These are phyloP conservation scores for Artibeus jamaicensis DNA, from an alignment of 2,797 vertebrate species.

Conservation along the genomic window DNA sequence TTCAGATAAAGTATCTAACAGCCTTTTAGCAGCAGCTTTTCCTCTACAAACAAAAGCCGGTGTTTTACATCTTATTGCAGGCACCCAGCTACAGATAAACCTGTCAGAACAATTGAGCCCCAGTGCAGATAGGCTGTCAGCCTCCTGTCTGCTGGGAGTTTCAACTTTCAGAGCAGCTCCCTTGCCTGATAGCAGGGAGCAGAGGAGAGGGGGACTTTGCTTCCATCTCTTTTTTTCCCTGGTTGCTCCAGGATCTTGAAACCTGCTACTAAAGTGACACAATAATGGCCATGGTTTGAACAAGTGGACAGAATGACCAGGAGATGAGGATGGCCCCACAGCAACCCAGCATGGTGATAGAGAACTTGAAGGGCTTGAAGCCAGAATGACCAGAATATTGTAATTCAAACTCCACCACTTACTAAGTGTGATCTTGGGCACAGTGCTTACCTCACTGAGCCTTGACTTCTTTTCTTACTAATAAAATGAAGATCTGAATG, in stretches of 20 bases:
- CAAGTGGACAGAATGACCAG: not conserved
- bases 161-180: not conserved
- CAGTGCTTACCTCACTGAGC: not conserved
- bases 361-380: not conserved
- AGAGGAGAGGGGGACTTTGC: not conserved
- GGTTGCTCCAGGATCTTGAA: not conserved
- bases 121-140: constrained; percentile 59
- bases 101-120: constrained; percentile 65
- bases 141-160: constrained; percentile 39
- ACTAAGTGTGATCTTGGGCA: not conserved
- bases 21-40: constrained; percentile 59
- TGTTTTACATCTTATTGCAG: constrained; percentile 69
- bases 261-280: not conserved
- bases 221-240: not conserved
- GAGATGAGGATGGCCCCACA: too few species aligned
- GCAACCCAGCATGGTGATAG: not conserved
- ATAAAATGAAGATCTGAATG: not conserved
- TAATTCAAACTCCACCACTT: not conserved
- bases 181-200: not conserved
- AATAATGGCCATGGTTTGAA: not conserved
- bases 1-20: constrained; percentile 56
- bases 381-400: not conserved
- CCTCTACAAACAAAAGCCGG: constrained; percentile 62
- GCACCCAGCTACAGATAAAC: constrained; percentile 65
- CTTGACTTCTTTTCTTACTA: not conserved